Base-by-base conservation (phyloP, 2,888 invertebrate species). In the Meiosimyza platycephala region DNA sequence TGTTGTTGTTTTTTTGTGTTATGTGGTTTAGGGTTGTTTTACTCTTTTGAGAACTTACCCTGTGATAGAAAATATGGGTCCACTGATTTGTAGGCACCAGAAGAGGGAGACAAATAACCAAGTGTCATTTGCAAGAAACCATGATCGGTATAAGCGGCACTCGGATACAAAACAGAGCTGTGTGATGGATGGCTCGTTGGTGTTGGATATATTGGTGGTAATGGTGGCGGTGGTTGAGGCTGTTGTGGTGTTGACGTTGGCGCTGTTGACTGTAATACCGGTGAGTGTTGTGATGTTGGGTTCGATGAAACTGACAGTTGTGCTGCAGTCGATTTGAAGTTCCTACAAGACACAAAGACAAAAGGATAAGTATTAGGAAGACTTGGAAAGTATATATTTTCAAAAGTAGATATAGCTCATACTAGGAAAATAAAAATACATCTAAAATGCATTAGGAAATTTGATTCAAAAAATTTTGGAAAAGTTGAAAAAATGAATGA, bases 41-140 rank as follows among this genome's bases (percentile, higher is more conserved):
- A 16, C 50, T 18, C 28, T 18, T 65, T 22, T 33, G 47, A n/a
- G 0, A 52, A 74, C 81, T 76, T 88, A 92, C 92, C 92, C 90
- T 93, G 93, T 52, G 92, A 90, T 65, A 93, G 83, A 86, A 93
- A 93, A 83, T 93, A 93, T 0, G 93, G 93, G 76, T 92, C 91
- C 76, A 93, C 92, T 47, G 90, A 90, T 83, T 93, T 93, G 79
- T 93, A 93, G 1, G 92, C 91, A 1, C 92, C 92, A 33, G 87
- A 85, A 48, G 87, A 85, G 0, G 91, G 89, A 60, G 91, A 90
- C 64, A 93, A 82, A 82, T 93, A 93, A 0, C 93, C 93, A 78
- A 93, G 87, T 1, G 91, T 91, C 85, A 93, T 93, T 77, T 91
- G 90, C 77, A 93, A 91, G 51, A 92, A 92, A 1, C 92, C 92